A percentile compares a stretch with the other conserved stretches of the same genome.
These are phyloP conservation scores for Salvelinus namaycush DNA, from an alignment of 2,113 vertebrate genomes.

Conservation along the genomic window DNA sequence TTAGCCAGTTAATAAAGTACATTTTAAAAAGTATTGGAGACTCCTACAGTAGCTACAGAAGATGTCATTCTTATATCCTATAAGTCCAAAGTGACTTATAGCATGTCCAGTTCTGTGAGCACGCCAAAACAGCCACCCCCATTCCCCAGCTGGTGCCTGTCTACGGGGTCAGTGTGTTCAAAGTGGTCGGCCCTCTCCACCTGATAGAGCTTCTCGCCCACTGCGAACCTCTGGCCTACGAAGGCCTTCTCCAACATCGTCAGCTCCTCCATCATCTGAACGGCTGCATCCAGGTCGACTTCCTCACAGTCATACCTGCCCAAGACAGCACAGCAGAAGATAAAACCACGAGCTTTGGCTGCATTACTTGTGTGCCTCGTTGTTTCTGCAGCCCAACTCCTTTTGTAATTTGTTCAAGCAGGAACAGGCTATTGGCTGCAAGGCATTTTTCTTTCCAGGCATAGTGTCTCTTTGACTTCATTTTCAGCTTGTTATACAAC, in stretches of 20 bases:
- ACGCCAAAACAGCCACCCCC: no score
- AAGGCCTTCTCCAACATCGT: conserved; percentile 88
- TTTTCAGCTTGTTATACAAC: background rate
- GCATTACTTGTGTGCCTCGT: no score
- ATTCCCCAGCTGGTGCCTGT: conserved; percentile 88
- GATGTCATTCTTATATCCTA: background rate
- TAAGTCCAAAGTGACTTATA: background rate
- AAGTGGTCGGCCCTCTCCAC: conserved; percentile 95
- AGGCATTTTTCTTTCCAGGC: no score
- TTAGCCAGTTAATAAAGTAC: no score
- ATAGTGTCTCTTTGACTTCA: background rate
- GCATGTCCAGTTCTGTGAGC: no score
- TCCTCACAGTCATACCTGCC: conserved; percentile 93
- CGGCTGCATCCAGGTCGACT: conserved; percentile 86
- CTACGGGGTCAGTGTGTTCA: conserved; percentile 92
- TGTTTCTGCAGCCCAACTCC: no score
- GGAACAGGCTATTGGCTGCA: no score
- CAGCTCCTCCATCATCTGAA: conserved; percentile 92
- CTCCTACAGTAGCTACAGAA: background rate
- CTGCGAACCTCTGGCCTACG: conserved; percentile 82
- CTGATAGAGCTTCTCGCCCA: conserved; percentile 85
- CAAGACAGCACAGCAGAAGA: background rate
- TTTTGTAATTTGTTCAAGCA: background rate
- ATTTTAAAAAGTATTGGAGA: background rate
- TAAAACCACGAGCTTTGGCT: no score